Evolutionary conservation across 2,113 vertebrate genomes (phyloP).

Genomic region (Bucco capensis): DNA sequence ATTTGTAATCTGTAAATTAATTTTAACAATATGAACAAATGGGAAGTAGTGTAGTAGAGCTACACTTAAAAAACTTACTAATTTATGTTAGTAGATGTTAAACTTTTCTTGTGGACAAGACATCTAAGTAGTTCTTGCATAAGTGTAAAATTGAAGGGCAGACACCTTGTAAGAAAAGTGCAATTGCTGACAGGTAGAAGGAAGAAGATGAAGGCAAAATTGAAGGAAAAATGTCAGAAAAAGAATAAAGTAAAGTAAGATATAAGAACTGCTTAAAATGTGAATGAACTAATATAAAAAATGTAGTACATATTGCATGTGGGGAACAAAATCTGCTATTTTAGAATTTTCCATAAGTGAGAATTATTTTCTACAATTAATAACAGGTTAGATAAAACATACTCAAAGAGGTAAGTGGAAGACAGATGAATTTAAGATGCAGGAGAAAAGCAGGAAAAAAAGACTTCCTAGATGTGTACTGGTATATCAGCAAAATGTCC

Average conservation of each 20-base stretch:
- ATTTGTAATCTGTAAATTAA: background rate
- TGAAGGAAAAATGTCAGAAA: background rate
- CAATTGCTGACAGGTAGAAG: background rate
- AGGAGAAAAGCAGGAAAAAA: background rate
- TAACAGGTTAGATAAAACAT: background rate
- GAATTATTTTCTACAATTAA: background rate
- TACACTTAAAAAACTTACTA: background rate
- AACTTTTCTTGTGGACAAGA: background rate
- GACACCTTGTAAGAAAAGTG: background rate
- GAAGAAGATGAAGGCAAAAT: background rate
- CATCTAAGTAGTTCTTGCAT: background rate
- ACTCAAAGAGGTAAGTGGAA: background rate
- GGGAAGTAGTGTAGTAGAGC: background rate
- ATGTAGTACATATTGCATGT: accelerated
- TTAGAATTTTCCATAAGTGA: background rate
- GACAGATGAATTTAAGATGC: background rate
- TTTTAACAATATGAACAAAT: background rate
- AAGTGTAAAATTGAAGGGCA: background rate
- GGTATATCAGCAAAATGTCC: background rate
- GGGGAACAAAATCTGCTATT: background rate
- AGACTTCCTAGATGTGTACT: background rate
- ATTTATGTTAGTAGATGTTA: background rate
- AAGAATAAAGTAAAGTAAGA: background rate
- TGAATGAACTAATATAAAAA: background rate
- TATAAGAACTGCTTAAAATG: background rate